phyloP scores from a whole-genome alignment of 2,797 vertebrate species.

The Rhabdophis nuchalis region DNA sequence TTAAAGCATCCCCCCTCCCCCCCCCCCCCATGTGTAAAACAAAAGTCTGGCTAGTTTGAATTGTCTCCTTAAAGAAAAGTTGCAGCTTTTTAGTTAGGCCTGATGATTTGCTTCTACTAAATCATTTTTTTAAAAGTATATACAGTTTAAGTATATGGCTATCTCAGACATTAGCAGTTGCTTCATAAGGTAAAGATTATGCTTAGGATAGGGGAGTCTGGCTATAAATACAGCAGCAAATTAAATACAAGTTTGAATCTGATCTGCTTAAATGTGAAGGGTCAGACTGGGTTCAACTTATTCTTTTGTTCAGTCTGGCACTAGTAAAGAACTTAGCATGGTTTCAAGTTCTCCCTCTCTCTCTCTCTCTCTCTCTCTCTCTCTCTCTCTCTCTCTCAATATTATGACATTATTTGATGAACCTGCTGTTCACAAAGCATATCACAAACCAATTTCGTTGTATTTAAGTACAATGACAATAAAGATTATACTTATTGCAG shows the following conservation, averaged over 20 bases:
- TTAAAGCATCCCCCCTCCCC: no score
- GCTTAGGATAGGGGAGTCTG: neutral
- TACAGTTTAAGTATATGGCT: neutral
- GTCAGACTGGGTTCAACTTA: neutral
- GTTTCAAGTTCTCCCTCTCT: constrained; percentile 17
- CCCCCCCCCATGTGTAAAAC: neutral
- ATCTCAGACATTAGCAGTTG: neutral
- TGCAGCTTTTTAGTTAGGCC: neutral
- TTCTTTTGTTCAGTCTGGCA: constrained; percentile 8
- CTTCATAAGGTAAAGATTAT: neutral
- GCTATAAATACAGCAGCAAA: constrained; percentile 4
- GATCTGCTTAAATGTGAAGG: constrained; percentile 17
- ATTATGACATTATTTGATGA: neutral
- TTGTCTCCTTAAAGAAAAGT: neutral
- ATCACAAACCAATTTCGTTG: no score
- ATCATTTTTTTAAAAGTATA: neutral
- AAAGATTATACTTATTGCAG: no score
- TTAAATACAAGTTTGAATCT: neutral
- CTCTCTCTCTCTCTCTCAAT: neutral
- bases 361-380: neutral
- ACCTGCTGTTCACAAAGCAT: neutral
- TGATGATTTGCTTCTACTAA: neutral
- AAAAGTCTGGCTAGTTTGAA: neutral
- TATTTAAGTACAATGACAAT: no score
- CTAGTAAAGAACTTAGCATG: neutral